Evolutionary conservation across 2,888 invertebrate species (phyloP).

Genomic region (Silvanus unidentatus): DNA sequence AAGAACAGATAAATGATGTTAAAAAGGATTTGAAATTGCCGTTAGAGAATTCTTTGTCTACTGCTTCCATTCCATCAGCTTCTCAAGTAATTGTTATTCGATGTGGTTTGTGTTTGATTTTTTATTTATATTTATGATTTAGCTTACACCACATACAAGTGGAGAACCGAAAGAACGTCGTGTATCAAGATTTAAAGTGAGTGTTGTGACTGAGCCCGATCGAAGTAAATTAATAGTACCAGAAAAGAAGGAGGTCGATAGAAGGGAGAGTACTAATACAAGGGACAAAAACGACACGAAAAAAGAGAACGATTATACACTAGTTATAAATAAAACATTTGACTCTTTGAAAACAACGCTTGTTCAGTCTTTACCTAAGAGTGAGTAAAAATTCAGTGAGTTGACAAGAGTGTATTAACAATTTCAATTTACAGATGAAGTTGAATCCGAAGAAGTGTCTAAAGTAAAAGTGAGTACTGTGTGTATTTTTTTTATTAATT

Average conservation of each 20-base stretch:
- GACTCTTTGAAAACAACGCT: slow-evolving; percentile 37
- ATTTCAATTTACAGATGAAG: slow-evolving; percentile 1
- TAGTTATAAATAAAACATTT: slow-evolving; percentile 41
- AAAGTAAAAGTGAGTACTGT: slow-evolving; percentile 31
- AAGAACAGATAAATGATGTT: background rate
- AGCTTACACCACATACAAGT: background rate
- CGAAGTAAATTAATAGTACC: slow-evolving; percentile 32
- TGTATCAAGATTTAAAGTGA: slow-evolving; percentile 51
- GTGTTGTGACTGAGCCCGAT: slow-evolving; percentile 49
- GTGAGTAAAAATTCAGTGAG: slow-evolving; percentile 7
- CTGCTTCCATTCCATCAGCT: background rate
- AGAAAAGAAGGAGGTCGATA: slow-evolving; percentile 11
- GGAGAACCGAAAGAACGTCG: slow-evolving; percentile 34
- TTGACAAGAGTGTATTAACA: too few species aligned
- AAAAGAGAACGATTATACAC: slow-evolving; percentile 32
- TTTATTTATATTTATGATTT: background rate
- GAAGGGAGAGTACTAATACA: slow-evolving; percentile 12
- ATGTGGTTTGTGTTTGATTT: background rate
- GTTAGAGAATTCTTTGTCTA: background rate
- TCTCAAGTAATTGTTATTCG: background rate
- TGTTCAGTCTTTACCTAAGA: slow-evolving; percentile 30
- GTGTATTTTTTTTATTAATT: slow-evolving; percentile 6
- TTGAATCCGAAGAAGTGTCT: slow-evolving; percentile 22
- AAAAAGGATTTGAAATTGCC: background rate
- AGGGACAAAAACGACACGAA: slow-evolving; percentile 16